phyloP scores from a whole-genome alignment of 1,140 invertebrate species.

The Trachymyrmex cornetzi region DNA sequence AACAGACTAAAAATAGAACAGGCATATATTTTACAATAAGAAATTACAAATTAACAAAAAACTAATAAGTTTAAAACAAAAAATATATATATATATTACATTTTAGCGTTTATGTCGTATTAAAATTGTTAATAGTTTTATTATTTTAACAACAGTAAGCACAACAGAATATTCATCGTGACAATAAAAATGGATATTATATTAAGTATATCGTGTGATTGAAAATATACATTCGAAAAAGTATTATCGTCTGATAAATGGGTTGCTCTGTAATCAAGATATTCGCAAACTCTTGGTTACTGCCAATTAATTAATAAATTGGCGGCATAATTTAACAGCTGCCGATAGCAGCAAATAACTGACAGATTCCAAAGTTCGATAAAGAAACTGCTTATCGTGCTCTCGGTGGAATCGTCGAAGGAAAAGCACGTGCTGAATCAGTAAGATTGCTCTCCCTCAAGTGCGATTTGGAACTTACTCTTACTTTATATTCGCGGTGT shows the following conservation, averaged over 20 bases:
- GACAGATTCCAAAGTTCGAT: neutral
- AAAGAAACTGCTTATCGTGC: conserved; percentile 46
- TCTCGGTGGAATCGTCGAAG: neutral
- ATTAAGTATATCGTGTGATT: neutral
- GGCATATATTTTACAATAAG: too few relatives aligned
- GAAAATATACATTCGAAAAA: neutral
- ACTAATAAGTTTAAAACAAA: too few relatives aligned
- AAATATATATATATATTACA: neutral
- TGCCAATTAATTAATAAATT: neutral
- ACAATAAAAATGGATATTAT: neutral
- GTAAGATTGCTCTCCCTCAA: conserved; percentile 17
- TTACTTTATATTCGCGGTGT: neutral
- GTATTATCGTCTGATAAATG: neutral
- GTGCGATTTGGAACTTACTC: neutral
- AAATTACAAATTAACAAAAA: too few relatives aligned
- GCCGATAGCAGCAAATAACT: conserved; percentile 11
- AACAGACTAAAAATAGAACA: neutral
- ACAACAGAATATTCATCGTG: neutral
- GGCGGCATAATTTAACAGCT: neutral
- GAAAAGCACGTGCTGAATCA: conserved; percentile 48
- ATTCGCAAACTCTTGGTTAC: neutral
- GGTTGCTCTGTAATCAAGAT: neutral
- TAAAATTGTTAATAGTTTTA: neutral
- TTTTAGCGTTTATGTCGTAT: neutral
- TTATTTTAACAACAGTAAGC: neutral